Evolutionary conservation across 2,797 vertebrate species (phyloP), one percentile per base, ranked within the genome.

Genomic region (Tiaroga cobitis): DNA sequence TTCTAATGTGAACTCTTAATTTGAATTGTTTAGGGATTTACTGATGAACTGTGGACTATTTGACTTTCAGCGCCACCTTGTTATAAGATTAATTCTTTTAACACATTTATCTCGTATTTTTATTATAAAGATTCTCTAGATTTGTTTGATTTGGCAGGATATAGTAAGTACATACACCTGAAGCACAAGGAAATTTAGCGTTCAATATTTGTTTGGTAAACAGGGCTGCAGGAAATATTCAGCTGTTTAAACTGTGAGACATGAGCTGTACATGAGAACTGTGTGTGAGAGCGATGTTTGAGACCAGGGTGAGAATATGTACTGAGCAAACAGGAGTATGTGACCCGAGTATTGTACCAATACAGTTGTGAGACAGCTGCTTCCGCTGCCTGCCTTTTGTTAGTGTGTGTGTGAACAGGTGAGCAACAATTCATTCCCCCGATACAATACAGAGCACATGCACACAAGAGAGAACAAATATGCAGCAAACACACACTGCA

Each of bases 231-330:
- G 61, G 87, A 81, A 54, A 88, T 88, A 51, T 90, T 94, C 95
- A 95, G 95, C 95, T 95, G 95, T 95, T 95, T 92, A 95, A 96
- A 95, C 32, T 56, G 49, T 70, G 70, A 74, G 76, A 75, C 29
- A n/a, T 68, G 80, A 83, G 76, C 69, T 74, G 83, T 24, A 79
- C 65, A 69, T 78, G 75, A n/a, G 74, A 91, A 88, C 92, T 93
- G 91, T 84, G 84, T 91, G 87, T 94, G 90, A 89, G 86, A 85
- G 90, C 84, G 87, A 87, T 89, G 92, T 93, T 94, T 92, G 68
- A 89, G 90, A 93, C 93, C 88, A 78, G 85, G 83, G 76, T 86
- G 84, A 78, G 90, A 59, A 83, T 86, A 88, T 89, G 83, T 88
- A 84, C 85, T 74, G 73, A 90, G 86, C 82, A 90, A 89, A 90